Evolutionary conservation across 2,888 invertebrate genomes (phyloP).

Genomic region (Unio delphinus): DNA sequence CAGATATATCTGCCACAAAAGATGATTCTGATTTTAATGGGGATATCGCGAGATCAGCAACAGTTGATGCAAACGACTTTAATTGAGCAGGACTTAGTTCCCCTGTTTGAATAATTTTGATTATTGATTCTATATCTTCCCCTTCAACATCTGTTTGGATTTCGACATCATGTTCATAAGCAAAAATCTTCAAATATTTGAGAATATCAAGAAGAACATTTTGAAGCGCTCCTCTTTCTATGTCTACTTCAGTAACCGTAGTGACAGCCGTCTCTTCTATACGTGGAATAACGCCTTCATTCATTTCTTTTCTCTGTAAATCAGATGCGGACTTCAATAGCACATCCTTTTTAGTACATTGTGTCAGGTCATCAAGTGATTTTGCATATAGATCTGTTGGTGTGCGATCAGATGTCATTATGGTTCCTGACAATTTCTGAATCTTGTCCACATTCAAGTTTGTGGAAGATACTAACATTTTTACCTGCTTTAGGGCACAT

Average conservation of each 20-base stretch:
- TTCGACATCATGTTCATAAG: conserved; percentile 1
- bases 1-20: conserved; percentile 11
- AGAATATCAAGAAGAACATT: conserved; percentile 22
- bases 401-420: conserved; percentile 8
- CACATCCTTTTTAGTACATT: conserved; percentile 15
- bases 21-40: conserved; percentile 29
- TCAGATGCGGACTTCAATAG: conserved; percentile 15
- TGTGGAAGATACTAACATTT: conserved; percentile 9
- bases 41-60: conserved; percentile 17
- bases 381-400: conserved; percentile 5
- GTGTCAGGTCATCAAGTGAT: conserved; percentile 12
- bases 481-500: conserved; percentile 21
- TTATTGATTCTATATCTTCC: conserved; percentile 14
- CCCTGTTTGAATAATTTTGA: conserved; percentile 5
- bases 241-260: conserved; percentile 7
- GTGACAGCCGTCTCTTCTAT: conserved; percentile 25
- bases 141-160: background rate
- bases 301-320: conserved; percentile 10
- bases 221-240: conserved; percentile 7
- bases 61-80: conserved; percentile 22
- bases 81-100: conserved; percentile 8
- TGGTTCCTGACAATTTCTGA: conserved; percentile 17
- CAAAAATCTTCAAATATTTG: conserved; percentile 7
- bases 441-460: conserved; percentile 18
- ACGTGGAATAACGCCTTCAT: conserved; percentile 8